phyloP scores from a whole-genome alignment of 2,113 vertebrate species.

The Anoura caudifer region DNA sequence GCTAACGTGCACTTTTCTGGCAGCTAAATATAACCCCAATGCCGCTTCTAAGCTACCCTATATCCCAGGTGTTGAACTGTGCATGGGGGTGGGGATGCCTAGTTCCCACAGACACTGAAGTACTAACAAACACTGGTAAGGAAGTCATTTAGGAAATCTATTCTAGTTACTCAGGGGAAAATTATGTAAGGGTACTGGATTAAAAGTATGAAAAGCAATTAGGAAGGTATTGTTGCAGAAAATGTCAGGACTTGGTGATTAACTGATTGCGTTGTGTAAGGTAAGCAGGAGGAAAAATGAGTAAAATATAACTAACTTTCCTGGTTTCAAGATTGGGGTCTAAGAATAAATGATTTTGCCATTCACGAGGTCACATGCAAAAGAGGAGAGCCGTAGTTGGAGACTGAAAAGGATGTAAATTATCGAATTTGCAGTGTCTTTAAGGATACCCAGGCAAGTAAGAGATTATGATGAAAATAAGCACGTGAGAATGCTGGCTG shows the following conservation, averaged over 20 bases:
- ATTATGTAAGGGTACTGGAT: background rate
- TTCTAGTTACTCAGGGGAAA: background rate
- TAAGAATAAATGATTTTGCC: background rate
- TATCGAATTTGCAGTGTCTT: background rate
- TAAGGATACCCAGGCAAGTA: background rate
- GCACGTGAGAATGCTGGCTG: background rate
- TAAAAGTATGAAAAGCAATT: background rate
- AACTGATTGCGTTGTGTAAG: background rate
- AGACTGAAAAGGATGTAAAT: background rate
- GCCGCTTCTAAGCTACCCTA: background rate
- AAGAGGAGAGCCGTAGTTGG: background rate
- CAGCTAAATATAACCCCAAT: background rate
- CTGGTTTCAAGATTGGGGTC: background rate
- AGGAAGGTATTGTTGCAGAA: background rate
- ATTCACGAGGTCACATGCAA: background rate
- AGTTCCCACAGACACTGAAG: background rate
- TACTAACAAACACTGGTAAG: background rate
- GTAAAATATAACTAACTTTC: background rate
- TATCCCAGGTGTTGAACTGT: too few relatives aligned
- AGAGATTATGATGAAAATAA: background rate
- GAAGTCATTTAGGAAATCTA: background rate
- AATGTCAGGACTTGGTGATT: background rate
- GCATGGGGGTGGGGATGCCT: background rate
- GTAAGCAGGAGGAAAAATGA: background rate
- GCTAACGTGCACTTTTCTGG: background rate